Base-by-base conservation (phyloP, 2,797 vertebrate genomes). In the Premnoplex brunnescens region DNA sequence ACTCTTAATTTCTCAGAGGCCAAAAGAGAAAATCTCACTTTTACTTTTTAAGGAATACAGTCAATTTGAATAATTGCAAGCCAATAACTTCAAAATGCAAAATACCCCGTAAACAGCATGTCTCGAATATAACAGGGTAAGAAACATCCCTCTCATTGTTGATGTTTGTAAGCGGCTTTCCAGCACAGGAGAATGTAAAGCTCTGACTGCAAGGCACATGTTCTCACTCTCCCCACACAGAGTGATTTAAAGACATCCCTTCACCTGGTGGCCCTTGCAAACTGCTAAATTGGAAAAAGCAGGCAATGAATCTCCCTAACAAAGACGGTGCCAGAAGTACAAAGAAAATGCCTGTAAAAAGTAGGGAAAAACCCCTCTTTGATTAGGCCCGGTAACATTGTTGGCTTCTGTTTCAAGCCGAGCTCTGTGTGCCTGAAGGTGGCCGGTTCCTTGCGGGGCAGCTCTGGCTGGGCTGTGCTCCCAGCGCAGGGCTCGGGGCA, bases 381-480 rank as follows among this genome's bases (percentile, higher is more conserved):
- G 77, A 63, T 81, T 78, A 48, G 37, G 41, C 73, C 36, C 51
- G 59, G 64, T 58, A 86, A 78, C 90, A 79, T 71, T 82, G 55
- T 79, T 93, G 67, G n/a, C 44, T 95, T 94, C 88, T 91, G 88
- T 91, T 92, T 89, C 66, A 51, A 72, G 77, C 19, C 55, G 54
- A 6, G 23, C 34, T 77, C 88, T 77, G 28, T 55, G 69, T 86
- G 60, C 69, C 72, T 80, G 68, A 43, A 66, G 78, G 64, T 84
- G 68, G 82, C 59, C 20, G 34, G 18, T 51, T 73, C 68, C 64
- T 67, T 76, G 36, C 41, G 15, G 16, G 41, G 41, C 41, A 41
- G 41, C 41, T 41, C 55, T 52, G 75, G 44, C 44, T 13, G 22
- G 22, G 46, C 46, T 48, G 46, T 11, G 44, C 43, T 43, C n/a